Evolutionary conservation across 2,888 invertebrate genomes (phyloP).

Genomic region (Rutpela maculata): DNA sequence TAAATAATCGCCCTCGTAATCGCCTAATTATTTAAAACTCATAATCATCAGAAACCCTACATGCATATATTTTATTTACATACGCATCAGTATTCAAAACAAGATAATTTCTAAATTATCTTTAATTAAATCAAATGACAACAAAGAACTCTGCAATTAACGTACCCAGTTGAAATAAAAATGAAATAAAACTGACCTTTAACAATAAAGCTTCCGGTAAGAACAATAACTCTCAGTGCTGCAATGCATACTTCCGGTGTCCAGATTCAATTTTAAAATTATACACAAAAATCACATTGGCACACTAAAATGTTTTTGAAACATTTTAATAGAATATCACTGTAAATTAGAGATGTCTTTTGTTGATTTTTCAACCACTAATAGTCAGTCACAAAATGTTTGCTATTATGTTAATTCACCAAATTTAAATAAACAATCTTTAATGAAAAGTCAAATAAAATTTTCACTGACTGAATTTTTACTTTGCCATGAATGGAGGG

Average conservation of each 20-base stretch:
- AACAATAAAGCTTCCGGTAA: conserved; percentile 53
- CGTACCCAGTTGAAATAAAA: not conserved
- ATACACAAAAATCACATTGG: conserved; percentile 47
- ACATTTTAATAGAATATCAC: not conserved
- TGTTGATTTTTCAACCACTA: not conserved
- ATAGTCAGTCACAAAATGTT: conserved; percentile 11
- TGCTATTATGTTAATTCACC: not conserved
- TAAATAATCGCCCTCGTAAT: not conserved
- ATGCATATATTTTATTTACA: too few species aligned
- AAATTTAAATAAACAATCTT: not conserved
- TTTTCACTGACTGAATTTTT: conserved; percentile 13
- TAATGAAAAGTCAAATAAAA: not conserved
- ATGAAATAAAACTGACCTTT: conserved; percentile 55
- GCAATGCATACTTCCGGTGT: conserved; percentile 58
- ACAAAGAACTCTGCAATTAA: conserved; percentile 19
- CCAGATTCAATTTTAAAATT: conserved; percentile 45
- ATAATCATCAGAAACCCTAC: too few species aligned
- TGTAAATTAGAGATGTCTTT: not conserved
- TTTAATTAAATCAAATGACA: conserved; percentile 5
- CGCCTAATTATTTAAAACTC: not conserved
- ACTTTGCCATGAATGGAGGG: conserved; percentile 4
- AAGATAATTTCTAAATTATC: not conserved
- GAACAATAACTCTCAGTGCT: conserved; percentile 48
- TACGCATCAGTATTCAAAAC: too few species aligned
- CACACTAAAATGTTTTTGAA: conserved; percentile 31